Evolutionary conservation across 2,888 invertebrate genomes (phyloP).

Genomic region (Keiferia lycopersicella): DNA sequence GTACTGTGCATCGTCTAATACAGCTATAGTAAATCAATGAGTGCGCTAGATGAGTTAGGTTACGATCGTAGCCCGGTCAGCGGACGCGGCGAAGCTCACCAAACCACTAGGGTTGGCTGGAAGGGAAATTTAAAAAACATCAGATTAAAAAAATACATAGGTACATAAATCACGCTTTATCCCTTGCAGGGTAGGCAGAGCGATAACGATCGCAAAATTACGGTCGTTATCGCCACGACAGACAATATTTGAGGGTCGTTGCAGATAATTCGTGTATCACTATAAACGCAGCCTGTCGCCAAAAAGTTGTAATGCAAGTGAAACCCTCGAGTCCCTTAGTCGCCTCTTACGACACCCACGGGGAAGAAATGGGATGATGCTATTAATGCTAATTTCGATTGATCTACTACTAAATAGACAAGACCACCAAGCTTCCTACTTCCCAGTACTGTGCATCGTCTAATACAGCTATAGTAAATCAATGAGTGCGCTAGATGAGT

Average conservation of each 20-base stretch:
- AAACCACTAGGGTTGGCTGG: slow-evolving; percentile 14
- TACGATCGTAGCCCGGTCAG: slow-evolving; percentile 19
- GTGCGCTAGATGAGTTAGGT: slow-evolving; percentile 3
- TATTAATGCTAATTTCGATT: no score
- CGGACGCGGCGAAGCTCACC: slow-evolving; percentile 20
- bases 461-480: slow-evolving; percentile 11
- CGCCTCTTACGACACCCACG: no score
- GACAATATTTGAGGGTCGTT: no score
- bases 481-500: slow-evolving; percentile 2
- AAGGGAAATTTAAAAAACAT: background rate
- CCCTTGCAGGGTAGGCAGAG: no score
- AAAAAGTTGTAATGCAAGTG: no score
- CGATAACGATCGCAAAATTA: no score
- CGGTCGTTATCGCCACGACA: no score
- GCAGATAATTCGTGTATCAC: no score
- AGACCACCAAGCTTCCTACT: background rate
- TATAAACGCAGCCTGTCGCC: no score
- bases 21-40: slow-evolving; percentile 11
- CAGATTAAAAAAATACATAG: background rate
- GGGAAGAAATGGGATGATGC: background rate
- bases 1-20: background rate
- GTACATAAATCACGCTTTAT: no score
- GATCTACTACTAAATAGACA: no score
- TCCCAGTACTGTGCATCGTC: background rate
- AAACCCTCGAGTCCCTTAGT: no score